Base-by-base conservation (phyloP, 2,888 invertebrate species). In the Gastrophysa polygoni region DNA sequence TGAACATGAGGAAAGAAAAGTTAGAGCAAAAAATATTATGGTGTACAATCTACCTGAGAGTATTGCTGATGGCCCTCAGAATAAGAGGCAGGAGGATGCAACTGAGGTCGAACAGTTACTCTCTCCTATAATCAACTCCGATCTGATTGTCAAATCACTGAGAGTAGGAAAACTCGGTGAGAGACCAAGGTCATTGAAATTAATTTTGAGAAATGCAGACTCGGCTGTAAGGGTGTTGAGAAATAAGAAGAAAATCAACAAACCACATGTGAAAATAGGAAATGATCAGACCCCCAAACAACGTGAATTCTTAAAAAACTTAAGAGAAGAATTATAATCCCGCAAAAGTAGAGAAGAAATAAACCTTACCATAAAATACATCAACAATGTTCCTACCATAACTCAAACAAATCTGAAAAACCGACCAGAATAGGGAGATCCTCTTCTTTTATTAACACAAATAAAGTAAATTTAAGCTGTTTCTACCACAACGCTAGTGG, bases 311-410 rank as follows among this genome's bases (percentile, higher is more conserved):
- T 48, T 60, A 11, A 48, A 34, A 21, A 20, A 54, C 24, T 17
- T 50, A n/a, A 54, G 60, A 21, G 16, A 60, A 34, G 17, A 55
- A 55, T 49, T 59, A 29, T 24, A 60, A 20, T 34, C 14, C 11
- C 34, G 60, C 11, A 21, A 46, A 55, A 43, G 1, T 17, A 38
- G 49, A 47, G 44, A 55, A 10, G 60, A 60, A 48, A n/a, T 21
- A 34, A 55, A 60, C 32, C 21, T 60, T 1, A 60, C 55, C 16
- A 60, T 60, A n/a, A 54, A 54, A 54, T 60, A 59, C n/a, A 28
- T 59, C n/a, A 28, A 43, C 18, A 44, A 28, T 17, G 44, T 59
- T 1, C 54, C 59, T 29, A 51, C 24, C 28, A 59, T 59, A 46
- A 32, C 38, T 38, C 47, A 29, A 46, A 55, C 38, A 21, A 24